Evolutionary conservation across 2,888 invertebrate genomes (phyloP).

Genomic region (Meta bourneti): DNA sequence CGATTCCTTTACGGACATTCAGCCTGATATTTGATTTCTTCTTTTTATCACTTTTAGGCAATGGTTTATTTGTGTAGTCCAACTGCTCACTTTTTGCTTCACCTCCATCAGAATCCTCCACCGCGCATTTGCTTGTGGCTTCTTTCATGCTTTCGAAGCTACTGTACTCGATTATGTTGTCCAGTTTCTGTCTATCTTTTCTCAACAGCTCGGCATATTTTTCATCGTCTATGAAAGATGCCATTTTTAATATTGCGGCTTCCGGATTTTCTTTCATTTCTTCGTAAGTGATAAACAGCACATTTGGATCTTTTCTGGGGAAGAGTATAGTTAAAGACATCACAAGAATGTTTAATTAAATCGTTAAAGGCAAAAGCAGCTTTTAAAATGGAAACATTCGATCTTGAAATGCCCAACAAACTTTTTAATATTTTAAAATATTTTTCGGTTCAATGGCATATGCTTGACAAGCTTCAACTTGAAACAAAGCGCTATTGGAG

Average conservation of each 20-base stretch:
- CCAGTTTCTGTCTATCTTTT: conserved; percentile 24
- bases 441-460: too few species aligned
- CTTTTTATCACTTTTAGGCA: not conserved
- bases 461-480: too few species aligned
- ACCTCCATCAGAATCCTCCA: not conserved
- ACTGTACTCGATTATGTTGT: conserved; percentile 44
- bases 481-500: too few species aligned
- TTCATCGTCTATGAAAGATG: conserved; percentile 76
- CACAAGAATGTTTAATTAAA: not conserved
- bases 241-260: conserved; percentile 77
- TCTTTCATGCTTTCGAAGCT: conserved; percentile 71
- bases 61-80: not conserved
- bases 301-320: conserved; percentile 78
- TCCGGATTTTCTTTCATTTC: conserved; percentile 80
- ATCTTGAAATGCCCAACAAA: too few species aligned
- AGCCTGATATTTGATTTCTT: not conserved
- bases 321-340: not conserved
- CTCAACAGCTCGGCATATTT: conserved; percentile 37
- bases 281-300: conserved; percentile 81
- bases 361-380: too few species aligned
- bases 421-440: too few species aligned
- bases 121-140: not conserved
- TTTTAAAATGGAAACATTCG: too few species aligned
- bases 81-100: not conserved
- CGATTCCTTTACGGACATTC: conserved; percentile 77